Percentiles rank a stretch among this genome's conserved stretches.
Evolutionary conservation across 2,113 vertebrate species (phyloP).

Genomic region (Osmerus mordax): DNA sequence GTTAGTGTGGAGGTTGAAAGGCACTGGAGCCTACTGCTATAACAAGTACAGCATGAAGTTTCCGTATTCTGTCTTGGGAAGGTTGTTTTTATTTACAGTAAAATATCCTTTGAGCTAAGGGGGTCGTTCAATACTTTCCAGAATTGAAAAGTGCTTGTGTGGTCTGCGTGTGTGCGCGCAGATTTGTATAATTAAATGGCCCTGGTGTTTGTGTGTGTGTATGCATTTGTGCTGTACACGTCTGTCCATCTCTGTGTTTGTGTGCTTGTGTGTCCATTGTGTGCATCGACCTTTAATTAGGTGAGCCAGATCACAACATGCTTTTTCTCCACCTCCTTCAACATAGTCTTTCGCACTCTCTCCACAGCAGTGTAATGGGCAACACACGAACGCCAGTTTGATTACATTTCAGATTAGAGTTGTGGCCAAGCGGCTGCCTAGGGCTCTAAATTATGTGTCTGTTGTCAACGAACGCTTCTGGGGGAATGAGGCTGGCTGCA

Average conservation of each 20-base stretch:
- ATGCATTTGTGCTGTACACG: not conserved
- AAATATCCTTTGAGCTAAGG: not conserved
- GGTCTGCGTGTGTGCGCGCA: not conserved
- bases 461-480: slow-evolving; percentile 48
- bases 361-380: not conserved
- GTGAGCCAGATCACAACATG: no score
- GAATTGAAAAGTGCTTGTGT: not conserved
- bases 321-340: no score
- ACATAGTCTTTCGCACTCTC: not conserved
- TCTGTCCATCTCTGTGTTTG: not conserved
- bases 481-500: slow-evolving; percentile 42
- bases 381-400: not conserved
- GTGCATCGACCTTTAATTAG: not conserved
- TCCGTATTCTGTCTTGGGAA: not conserved
- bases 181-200: no score
- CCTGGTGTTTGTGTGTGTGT: not conserved
- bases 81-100: not conserved
- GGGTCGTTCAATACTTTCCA: not conserved
- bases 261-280: slow-evolving; percentile 3
- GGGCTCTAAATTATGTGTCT: slow-evolving; percentile 52
- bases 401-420: slow-evolving; percentile 53
- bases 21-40: not conserved
- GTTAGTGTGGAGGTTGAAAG: slow-evolving; percentile 6
- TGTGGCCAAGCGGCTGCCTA: slow-evolving; percentile 37
- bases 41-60: no score